Base-by-base conservation (phyloP, 1,140 invertebrate genomes). In the Listronotus bonariensis region DNA sequence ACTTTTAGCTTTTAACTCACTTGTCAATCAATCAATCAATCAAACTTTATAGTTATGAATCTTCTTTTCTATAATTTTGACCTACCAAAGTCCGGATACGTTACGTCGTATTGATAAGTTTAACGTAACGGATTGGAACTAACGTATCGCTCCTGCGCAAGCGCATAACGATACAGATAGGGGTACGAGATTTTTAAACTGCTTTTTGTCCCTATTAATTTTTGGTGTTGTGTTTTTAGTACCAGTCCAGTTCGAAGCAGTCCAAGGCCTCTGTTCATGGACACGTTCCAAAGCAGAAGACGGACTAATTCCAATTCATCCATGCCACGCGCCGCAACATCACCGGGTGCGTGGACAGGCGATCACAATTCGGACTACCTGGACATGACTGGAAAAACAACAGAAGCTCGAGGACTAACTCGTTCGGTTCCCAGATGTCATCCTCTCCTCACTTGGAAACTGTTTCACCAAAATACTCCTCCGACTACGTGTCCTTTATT, bases 351-450 rank as follows among this genome's bases (percentile, higher is more conserved):
- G 0, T 63, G 52, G 46, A 40, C 31, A 18, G 32, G 26, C 11
- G 56, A 62, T 14, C 67, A 54, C 20, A 56, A 57, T 15, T 49
- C 58, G 7, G 69, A 72, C 51, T 71, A 72, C 46, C 18, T 69
- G 10, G 65, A 71, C 36, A 69, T 72, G 72, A 55, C 63, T 8
- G 70, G 72, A 46, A 70, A 70, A 72, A 72, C 49, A 74, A 70
- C 32, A 66, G 76, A 67, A 14, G 73, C 77, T 79, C 15, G 76
- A 79, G 6, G 72, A 83, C 18, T 78, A 80, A 69, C 76, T 81
- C 52, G 0, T 69, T 69, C 18, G 56, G 57, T 18, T 72, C 63
- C 15, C 70, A 72, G 42, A 53, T 68, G 57, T 69, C 67, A 9
- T 65, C 69, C 15, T 72, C 70, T 10, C 70, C 70, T 36, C 51